These are phyloP conservation scores for Corythoichthys haematopterus DNA, from an alignment of 2,113 vertebrate genomes.

Conservation along the genomic window DNA sequence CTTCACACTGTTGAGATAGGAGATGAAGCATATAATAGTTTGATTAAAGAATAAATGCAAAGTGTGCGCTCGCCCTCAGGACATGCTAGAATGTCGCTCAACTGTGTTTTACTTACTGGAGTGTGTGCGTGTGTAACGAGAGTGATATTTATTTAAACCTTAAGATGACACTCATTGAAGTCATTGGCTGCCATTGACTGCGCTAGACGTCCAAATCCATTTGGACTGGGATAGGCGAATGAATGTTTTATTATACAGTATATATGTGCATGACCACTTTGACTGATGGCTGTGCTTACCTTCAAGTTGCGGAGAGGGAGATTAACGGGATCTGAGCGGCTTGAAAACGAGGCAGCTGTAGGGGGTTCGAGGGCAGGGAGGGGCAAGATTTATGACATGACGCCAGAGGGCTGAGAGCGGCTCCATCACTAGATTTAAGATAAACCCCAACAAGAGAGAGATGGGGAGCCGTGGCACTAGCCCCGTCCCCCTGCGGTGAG, in stretches of 20 bases:
- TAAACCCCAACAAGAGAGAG: constrained; percentile 66
- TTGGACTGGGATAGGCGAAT: too few relatives aligned
- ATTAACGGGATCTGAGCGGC: constrained; percentile 72
- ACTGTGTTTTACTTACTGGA: constrained; percentile 35
- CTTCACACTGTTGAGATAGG: constrained; percentile 51
- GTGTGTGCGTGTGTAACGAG: constrained; percentile 41
- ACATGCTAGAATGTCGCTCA: constrained; percentile 29
- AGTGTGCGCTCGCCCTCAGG: constrained; percentile 21
- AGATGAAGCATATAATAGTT: constrained; percentile 62
- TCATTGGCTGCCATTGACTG: too few relatives aligned
- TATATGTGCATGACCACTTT: constrained; percentile 52
- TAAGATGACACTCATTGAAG: too few relatives aligned
- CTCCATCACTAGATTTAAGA: constrained; percentile 79
- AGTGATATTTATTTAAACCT: constrained; percentile 21
- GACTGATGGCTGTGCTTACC: constrained; percentile 70
- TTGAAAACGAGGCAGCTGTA: constrained; percentile 47
- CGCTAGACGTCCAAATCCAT: too few relatives aligned
- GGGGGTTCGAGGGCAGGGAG: constrained; percentile 17
- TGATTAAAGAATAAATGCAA: constrained; percentile 66
- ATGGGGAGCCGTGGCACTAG: constrained; percentile 52
- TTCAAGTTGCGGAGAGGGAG: constrained; percentile 67
- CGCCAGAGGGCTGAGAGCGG: constrained; percentile 63
- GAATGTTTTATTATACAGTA: not conserved
- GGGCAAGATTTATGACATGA: constrained; percentile 76
- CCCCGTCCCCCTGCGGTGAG: constrained; percentile 49